phyloP scores from a whole-genome alignment of 2,888 invertebrate species.

The Lutraria lutraria region DNA sequence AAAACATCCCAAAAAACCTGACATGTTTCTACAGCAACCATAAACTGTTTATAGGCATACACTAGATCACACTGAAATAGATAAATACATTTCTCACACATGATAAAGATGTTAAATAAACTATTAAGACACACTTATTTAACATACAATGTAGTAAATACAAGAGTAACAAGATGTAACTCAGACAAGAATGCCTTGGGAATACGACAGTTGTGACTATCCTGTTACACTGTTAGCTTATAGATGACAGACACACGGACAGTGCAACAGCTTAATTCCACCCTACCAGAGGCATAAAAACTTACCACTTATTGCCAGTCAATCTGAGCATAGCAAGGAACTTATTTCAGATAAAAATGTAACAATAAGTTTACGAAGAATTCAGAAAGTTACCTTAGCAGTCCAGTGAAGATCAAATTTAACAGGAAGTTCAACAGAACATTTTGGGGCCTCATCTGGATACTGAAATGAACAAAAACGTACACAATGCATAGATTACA shows the following conservation, averaged over 20 bases:
- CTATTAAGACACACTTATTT: too few relatives aligned
- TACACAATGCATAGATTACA: not conserved
- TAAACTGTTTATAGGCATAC: constrained; percentile 81
- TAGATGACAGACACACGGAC: too few relatives aligned
- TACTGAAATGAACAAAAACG: constrained; percentile 67
- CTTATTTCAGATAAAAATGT: not conserved
- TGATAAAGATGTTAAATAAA: not conserved
- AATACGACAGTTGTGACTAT: too few relatives aligned
- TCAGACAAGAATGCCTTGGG: too few relatives aligned
- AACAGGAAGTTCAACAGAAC: constrained; percentile 77
- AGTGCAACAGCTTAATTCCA: too few relatives aligned
- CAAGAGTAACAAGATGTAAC: too few relatives aligned
- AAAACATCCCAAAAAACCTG: constrained; percentile 85
- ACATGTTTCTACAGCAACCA: constrained; percentile 74
- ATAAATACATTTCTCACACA: not conserved
- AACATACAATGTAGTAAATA: too few relatives aligned
- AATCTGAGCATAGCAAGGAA: not conserved
- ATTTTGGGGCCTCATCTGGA: constrained; percentile 75
- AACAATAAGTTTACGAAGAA: not conserved
- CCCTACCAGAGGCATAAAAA: too few relatives aligned
- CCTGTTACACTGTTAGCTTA: too few relatives aligned
- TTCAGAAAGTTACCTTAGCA: constrained; percentile 50
- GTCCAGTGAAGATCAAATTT: constrained; percentile 80
- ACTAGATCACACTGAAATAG: constrained; percentile 72
- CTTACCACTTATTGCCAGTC: not conserved